Conservation (phyloP, 1,140 invertebrate genomes). For the Drosophila kepulauana region DNA sequence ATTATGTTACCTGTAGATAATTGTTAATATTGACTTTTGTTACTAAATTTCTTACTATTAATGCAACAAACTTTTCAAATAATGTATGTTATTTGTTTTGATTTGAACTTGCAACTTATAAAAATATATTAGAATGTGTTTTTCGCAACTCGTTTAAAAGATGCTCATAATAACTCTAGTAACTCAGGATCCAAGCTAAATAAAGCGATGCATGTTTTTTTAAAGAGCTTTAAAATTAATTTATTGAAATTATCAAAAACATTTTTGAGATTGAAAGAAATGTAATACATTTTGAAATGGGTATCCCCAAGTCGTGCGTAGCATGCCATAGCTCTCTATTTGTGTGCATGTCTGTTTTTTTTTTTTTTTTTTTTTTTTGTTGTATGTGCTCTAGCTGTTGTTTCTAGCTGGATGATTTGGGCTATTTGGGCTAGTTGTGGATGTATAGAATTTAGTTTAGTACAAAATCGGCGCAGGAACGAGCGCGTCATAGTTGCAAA, state of each 20-base stretch:
- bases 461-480: slow-evolving; percentile 79
- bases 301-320: not conserved
- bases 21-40: too few species aligned
- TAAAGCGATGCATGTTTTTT: too few species aligned
- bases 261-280: not conserved
- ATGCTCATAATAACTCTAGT: too few species aligned
- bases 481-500: slow-evolving; percentile 62
- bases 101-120: not conserved
- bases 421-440: slow-evolving; percentile 57
- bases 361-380: slow-evolving; percentile 15
- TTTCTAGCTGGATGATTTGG: slow-evolving; percentile 53
- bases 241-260: too few species aligned
- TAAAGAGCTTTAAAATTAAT: too few species aligned
- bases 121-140: not conserved
- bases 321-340: not conserved
- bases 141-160: too few species aligned
- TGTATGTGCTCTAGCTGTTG: slow-evolving; percentile 8
- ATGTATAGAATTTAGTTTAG: slow-evolving; percentile 78
- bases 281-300: not conserved
- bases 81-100: too few species aligned
- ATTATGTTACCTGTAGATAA: too few species aligned
- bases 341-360: slow-evolving; percentile 22
- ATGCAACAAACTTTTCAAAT: too few species aligned
- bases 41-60: too few species aligned
- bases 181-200: too few species aligned